Conservation (phyloP, 2,113 vertebrate genomes). For the Neogobius melanostomus region DNA sequence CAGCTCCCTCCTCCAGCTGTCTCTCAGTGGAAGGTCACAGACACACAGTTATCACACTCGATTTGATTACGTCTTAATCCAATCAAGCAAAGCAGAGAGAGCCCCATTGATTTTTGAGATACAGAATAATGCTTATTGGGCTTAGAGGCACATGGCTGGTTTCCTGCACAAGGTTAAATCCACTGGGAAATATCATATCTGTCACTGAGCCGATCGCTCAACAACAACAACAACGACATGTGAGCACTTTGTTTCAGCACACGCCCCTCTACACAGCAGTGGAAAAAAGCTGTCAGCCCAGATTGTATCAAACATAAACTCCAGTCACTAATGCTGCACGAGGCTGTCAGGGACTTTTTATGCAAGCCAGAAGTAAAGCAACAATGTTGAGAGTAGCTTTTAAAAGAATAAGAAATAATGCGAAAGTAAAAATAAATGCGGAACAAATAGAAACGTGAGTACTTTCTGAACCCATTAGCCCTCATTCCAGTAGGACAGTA, state of each 20-base stretch:
- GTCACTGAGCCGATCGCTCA: constrained; percentile 38
- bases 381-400: not conserved
- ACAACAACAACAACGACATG: constrained; percentile 18
- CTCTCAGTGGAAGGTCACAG: constrained; percentile 69
- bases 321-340: constrained; percentile 4
- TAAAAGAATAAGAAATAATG: no score
- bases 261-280: constrained; percentile 21
- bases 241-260: constrained; percentile 20
- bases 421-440: no score
- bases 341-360: constrained; percentile 12
- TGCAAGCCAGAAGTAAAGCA: constrained; percentile 15
- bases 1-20: constrained; percentile 24
- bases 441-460: no score
- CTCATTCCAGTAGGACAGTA: constrained; percentile 2
- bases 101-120: constrained; percentile 69
- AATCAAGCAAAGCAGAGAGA: constrained; percentile 73
- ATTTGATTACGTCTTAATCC: constrained; percentile 79
- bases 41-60: constrained; percentile 64
- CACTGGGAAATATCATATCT: constrained; percentile 53
- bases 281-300: constrained; percentile 18
- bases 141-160: constrained; percentile 55
- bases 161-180: constrained; percentile 63
- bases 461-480: not conserved
- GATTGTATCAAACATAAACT: constrained; percentile 17
- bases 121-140: constrained; percentile 66